phyloP scores from a whole-genome alignment of 2,888 invertebrate genomes.

The Calliscelio sp. region DNA sequence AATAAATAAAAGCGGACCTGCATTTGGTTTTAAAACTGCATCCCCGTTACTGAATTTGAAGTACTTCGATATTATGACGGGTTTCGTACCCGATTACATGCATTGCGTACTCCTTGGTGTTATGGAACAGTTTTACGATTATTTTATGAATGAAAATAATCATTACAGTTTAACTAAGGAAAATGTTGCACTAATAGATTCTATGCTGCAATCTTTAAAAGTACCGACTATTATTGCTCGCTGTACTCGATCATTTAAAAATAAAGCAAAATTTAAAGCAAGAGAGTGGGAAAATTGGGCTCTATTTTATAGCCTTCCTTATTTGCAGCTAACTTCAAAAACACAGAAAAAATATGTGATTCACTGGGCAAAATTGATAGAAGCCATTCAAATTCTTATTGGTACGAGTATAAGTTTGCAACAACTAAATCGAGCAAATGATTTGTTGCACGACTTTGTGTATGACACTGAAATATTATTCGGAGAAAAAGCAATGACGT shows the following conservation, averaged over 20 bases:
- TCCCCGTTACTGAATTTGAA: constrained; percentile 30
- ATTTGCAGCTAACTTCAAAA: constrained; percentile 15
- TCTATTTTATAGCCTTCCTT: constrained; percentile 35
- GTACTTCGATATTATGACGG: constrained; percentile 68
- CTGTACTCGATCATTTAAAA: constrained; percentile 30
- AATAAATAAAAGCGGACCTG: not conserved
- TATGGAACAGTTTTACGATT: constrained; percentile 58
- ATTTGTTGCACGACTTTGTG: constrained; percentile 40
- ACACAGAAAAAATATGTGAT: constrained; percentile 38
- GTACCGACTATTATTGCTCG: constrained; percentile 30
- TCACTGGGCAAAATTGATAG: constrained; percentile 46
- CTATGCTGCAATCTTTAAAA: no score
- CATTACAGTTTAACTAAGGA: no score
- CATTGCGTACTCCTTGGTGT: constrained; percentile 66
- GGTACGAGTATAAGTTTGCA: constrained; percentile 20
- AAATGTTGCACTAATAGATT: no score
- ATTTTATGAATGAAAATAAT: no score
- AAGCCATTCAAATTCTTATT: constrained; percentile 31
- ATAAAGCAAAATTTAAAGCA: constrained; percentile 54
- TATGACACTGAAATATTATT: constrained; percentile 40
- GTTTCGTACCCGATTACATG: constrained; percentile 71
- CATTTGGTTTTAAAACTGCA: not conserved
- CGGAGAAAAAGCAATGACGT: constrained; percentile 55
- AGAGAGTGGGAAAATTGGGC: constrained; percentile 50
- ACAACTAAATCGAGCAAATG: constrained; percentile 29